phyloP scores from a whole-genome alignment of 1,140 invertebrate genomes.

The Paramacrobiotus metropolitanus region DNA sequence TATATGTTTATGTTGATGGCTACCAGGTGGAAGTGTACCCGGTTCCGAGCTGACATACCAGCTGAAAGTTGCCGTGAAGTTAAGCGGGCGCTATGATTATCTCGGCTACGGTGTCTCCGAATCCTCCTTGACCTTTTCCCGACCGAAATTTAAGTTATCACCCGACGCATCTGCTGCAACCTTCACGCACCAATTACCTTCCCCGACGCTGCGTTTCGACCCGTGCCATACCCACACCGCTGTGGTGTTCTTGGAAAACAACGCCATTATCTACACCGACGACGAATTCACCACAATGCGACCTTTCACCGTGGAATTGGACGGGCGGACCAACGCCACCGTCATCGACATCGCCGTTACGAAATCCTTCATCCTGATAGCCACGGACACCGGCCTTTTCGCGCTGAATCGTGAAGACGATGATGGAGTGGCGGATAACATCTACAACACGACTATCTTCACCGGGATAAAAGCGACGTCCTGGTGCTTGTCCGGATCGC shows the following conservation, averaged over 20 bases:
- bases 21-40: not conserved
- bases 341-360: not conserved
- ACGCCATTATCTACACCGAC: not conserved
- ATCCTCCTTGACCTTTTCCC: not conserved
- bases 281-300: not conserved
- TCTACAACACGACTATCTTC: not conserved
- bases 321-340: not conserved
- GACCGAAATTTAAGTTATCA: not conserved
- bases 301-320: not conserved
- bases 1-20: no score
- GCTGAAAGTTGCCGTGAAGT: not conserved
- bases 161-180: no score
- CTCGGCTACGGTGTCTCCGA: not conserved
- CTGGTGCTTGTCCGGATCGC: not conserved
- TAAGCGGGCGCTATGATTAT: not conserved
- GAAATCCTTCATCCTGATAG: not conserved
- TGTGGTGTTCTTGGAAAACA: not conserved
- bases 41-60: not conserved
- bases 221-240: not conserved
- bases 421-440: not conserved
- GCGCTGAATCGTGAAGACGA: not conserved
- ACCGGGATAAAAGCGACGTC: not conserved
- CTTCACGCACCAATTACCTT: not conserved
- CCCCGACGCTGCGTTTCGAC: not conserved
- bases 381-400: not conserved